Percentiles rank a stretch among this genome's conserved stretches.
Conservation (phyloP, 2,888 invertebrate genomes). For the Ptilodon capucinus region DNA sequence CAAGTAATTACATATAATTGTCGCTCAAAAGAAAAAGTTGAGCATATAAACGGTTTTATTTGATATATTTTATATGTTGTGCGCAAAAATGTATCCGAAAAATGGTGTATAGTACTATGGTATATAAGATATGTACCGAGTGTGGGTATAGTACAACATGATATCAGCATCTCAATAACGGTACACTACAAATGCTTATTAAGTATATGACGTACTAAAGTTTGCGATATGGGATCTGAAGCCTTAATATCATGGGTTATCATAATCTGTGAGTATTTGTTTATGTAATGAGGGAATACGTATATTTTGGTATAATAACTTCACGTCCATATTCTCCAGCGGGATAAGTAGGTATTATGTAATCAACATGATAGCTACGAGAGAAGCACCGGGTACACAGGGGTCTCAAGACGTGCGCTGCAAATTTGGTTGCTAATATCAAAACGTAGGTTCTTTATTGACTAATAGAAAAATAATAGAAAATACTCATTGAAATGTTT, state of each 20-base stretch:
- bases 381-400: no score
- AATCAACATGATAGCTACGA: no score
- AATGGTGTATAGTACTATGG: slow-evolving; percentile 52
- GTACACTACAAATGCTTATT: slow-evolving; percentile 5
- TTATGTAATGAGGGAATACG: not conserved
- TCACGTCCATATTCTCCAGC: no score
- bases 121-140: slow-evolving; percentile 57
- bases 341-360: no score
- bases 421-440: no score
- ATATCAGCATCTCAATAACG: not conserved
- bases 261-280: slow-evolving; percentile 13
- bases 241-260: not conserved
- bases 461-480: no score
- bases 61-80: slow-evolving; percentile 48
- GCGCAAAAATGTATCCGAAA: slow-evolving; percentile 62
- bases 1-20: not conserved
- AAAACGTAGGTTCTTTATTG: no score
- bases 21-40: slow-evolving; percentile 23
- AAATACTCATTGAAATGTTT: no score
- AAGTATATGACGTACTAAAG: slow-evolving; percentile 8
- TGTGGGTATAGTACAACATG: slow-evolving; percentile 25
- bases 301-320: no score
- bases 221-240: slow-evolving; percentile 10
- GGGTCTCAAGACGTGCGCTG: no score
- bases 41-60: slow-evolving; percentile 39